These are phyloP conservation scores for Eledone cirrhosa DNA, from an alignment of 2,888 invertebrate genomes.

Conservation along the genomic window DNA sequence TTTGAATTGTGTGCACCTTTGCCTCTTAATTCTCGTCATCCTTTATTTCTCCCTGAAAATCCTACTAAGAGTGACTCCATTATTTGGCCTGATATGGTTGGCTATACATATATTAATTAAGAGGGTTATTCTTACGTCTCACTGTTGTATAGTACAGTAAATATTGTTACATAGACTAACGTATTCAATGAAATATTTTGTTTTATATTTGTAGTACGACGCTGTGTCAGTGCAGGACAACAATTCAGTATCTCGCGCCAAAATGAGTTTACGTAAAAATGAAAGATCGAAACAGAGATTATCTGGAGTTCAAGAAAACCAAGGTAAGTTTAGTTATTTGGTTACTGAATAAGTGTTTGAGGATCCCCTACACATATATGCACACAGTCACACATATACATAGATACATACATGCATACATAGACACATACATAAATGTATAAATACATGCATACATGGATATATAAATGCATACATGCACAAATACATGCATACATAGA, in stretches of 20 bases:
- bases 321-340: not conserved
- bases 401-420: not conserved
- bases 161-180: too few relatives aligned
- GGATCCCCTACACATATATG: not conserved
- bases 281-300: slow-evolving; percentile 19
- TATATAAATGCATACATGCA: not conserved
- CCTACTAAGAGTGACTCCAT: too few relatives aligned
- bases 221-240: slow-evolving; percentile 26
- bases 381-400: not conserved
- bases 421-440: not conserved
- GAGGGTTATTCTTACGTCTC: too few relatives aligned
- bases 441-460: not conserved
- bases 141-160: too few relatives aligned
- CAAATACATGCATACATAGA: not conserved
- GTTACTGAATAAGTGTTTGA: too few relatives aligned
- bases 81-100: too few relatives aligned
- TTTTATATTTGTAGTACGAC: slow-evolving; percentile 20
- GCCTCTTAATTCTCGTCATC: too few relatives aligned
- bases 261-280: slow-evolving; percentile 28
- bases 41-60: too few relatives aligned
- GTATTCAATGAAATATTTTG: not conserved
- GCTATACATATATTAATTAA: too few relatives aligned
- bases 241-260: not conserved
- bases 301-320: slow-evolving; percentile 15
- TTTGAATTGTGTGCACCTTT: too few relatives aligned